Conservation (phyloP, 2,888 invertebrate genomes). For the Meteorus colon region DNA sequence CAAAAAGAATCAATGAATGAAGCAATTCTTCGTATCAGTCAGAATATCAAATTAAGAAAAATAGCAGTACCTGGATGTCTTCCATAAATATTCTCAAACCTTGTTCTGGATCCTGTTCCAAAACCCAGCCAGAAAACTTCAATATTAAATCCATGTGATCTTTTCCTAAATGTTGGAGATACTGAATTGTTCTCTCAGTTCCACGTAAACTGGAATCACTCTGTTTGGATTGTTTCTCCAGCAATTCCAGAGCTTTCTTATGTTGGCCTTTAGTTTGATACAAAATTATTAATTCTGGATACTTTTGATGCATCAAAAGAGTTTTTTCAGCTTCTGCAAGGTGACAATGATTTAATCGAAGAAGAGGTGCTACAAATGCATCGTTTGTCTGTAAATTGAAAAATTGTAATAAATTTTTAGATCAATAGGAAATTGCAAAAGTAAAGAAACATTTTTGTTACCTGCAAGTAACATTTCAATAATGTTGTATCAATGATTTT, state of each 20-base stretch:
- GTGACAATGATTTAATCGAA: slow-evolving; percentile 94
- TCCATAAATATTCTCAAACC: slow-evolving; percentile 83
- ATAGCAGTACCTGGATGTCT: slow-evolving; percentile 64
- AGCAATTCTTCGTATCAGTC: no score
- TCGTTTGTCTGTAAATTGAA: slow-evolving; percentile 87
- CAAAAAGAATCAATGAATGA: slow-evolving; percentile 29
- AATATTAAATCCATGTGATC: slow-evolving; percentile 89
- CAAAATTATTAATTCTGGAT: slow-evolving; percentile 93
- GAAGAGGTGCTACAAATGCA: slow-evolving; percentile 91
- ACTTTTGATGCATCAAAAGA: slow-evolving; percentile 89
- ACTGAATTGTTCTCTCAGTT: slow-evolving; percentile 88
- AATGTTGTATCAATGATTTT: slow-evolving; percentile 98
- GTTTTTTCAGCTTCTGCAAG: slow-evolving; percentile 94
- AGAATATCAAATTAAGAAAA: background rate
- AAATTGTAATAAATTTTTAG: slow-evolving; percentile 7
- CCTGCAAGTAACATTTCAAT: slow-evolving; percentile 96
- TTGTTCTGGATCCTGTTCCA: slow-evolving; percentile 89
- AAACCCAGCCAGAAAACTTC: slow-evolving; percentile 95
- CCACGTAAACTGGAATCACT: slow-evolving; percentile 86
- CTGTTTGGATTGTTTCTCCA: slow-evolving; percentile 85
- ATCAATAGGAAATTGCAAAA: slow-evolving; percentile 28
- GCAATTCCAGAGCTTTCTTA: slow-evolving; percentile 90
- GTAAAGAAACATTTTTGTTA: slow-evolving; percentile 65
- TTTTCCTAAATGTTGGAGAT: slow-evolving; percentile 90
- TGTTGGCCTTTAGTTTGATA: slow-evolving; percentile 97